Base-by-base conservation (phyloP, 2,888 invertebrate species). In the Monopis laevigella region DNA sequence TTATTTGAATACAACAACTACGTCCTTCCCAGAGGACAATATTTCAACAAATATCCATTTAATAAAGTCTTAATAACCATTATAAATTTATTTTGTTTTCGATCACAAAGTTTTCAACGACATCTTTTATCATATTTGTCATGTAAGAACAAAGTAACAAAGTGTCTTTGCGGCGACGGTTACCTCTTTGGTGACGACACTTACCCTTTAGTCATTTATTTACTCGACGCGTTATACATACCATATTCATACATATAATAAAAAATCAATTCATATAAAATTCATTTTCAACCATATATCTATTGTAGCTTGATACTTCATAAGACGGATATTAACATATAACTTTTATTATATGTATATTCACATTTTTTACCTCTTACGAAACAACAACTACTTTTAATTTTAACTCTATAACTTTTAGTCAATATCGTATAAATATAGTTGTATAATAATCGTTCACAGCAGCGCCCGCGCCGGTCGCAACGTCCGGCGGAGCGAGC, bases 71-170 rank as follows among this genome's bases (percentile, higher is more conserved):
- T 71, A 72, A 65, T 75, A 75, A 71, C 65, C 69, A 67, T 72
- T 69, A 62, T 58, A 60, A 34, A 14, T 35, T 24, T 30, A 58
- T 59, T 49, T 62, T 64, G 62, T 65, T 65, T 65, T 69, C 62
- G 59, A 80, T 82, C 81, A 82, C 82, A 78, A 73, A 78, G 81
- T 71, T 65, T 73, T 73, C 75, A 81, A 82, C 82, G 77, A 77
- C 72, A 73, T 65, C 56, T 17, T 8, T 62, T 69, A 68, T 60
- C 60, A 62, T 66, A 65, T 58, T 58, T 59, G 59, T 58, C 55
- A 61, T 32, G 61, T 71, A 52, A 62, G 49, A 41, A 38, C 36
- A 59, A 67, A 65, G 54, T 59, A 69, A 74, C 67, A 62, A 64
- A 68, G 62, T 62, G 61, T 56, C 59, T 60, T 54, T 57, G 47